Evolutionary conservation across 2,888 invertebrate genomes (phyloP).

Genomic region (Sceliomorpha sp.): DNA sequence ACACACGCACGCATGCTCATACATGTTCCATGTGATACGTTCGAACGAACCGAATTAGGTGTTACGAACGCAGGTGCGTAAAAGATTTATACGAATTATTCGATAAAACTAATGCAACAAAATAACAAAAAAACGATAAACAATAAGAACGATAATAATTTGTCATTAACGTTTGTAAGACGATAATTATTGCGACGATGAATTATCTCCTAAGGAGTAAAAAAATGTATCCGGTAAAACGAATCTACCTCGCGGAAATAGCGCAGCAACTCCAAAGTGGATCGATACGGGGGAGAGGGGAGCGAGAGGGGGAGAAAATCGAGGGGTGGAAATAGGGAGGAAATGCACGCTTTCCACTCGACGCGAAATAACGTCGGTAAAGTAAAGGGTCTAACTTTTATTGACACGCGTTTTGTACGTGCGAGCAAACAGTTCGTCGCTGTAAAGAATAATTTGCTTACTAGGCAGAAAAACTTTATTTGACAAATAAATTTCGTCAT

Average conservation of each 20-base stretch:
- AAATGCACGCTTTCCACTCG: constrained; percentile 39
- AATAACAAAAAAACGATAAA: not conserved
- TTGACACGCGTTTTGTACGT: constrained; percentile 22
- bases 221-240: constrained; percentile 50
- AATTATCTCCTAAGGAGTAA: constrained; percentile 30
- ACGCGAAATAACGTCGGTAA: constrained; percentile 34
- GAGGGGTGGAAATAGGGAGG: too few relatives aligned
- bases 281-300: constrained; percentile 38
- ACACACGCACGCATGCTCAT: too few relatives aligned
- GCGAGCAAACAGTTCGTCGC: constrained; percentile 25
- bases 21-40: constrained; percentile 48
- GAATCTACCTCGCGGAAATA: constrained; percentile 56
- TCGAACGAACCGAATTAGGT: constrained; percentile 33
- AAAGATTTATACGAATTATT: constrained; percentile 34
- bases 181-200: constrained; percentile 2
- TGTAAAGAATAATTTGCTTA: constrained; percentile 30
- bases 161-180: constrained; percentile 12
- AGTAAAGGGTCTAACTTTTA: constrained; percentile 35
- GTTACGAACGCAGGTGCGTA: constrained; percentile 18
- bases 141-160: constrained; percentile 12
- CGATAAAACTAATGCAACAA: not conserved
- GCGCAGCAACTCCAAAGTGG: constrained; percentile 52
- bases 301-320: too few relatives aligned
- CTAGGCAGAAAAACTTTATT: constrained; percentile 6
- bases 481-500: constrained; percentile 13